Percentiles rank a stretch among this genome's conserved stretches.
These are phyloP conservation scores for Sabatieria punctata DNA, from an alignment of 2,888 invertebrate species.

Conservation along the genomic window DNA sequence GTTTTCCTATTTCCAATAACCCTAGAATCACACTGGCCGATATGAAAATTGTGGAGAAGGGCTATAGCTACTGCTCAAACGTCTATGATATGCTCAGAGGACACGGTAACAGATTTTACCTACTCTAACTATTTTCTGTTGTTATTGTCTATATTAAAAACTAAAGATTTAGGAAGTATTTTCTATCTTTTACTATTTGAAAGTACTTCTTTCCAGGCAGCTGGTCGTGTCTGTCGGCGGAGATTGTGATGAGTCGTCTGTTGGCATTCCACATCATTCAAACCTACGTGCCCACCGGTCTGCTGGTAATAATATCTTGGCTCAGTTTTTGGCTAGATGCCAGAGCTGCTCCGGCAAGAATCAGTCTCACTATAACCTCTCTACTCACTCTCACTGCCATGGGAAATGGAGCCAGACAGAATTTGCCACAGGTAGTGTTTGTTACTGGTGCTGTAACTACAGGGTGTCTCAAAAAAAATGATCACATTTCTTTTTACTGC, in stretches of 20 bases:
- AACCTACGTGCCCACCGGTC: slow-evolving; percentile 28
- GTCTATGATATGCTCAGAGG: slow-evolving; percentile 30
- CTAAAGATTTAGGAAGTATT: too few relatives aligned
- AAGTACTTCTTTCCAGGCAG: too few relatives aligned
- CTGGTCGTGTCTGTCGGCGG: slow-evolving; percentile 22
- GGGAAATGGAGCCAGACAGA: slow-evolving; percentile 28
- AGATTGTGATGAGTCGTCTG: slow-evolving; percentile 23
- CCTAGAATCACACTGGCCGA: slow-evolving; percentile 25
- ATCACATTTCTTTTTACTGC: too few relatives aligned
- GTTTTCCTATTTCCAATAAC: slow-evolving; percentile 25
- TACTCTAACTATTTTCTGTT: too few relatives aligned
- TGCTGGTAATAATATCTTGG: slow-evolving; percentile 10
- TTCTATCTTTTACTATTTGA: too few relatives aligned
- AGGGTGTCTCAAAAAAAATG: too few relatives aligned
- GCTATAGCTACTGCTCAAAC: slow-evolving; percentile 18
- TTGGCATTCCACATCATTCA: slow-evolving; percentile 29
- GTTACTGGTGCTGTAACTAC: too few relatives aligned
- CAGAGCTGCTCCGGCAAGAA: slow-evolving; percentile 27
- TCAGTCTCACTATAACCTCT: slow-evolving; percentile 28
- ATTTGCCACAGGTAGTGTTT: slow-evolving; percentile 27
- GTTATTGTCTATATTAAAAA: too few relatives aligned
- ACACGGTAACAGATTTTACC: too few relatives aligned
- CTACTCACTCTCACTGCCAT: slow-evolving; percentile 29
- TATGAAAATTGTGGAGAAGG: slow-evolving; percentile 21
- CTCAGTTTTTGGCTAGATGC: slow-evolving; percentile 21